These are phyloP conservation scores for Charanyca ferruginea DNA, from an alignment of 2,888 invertebrate genomes.

Conservation along the genomic window DNA sequence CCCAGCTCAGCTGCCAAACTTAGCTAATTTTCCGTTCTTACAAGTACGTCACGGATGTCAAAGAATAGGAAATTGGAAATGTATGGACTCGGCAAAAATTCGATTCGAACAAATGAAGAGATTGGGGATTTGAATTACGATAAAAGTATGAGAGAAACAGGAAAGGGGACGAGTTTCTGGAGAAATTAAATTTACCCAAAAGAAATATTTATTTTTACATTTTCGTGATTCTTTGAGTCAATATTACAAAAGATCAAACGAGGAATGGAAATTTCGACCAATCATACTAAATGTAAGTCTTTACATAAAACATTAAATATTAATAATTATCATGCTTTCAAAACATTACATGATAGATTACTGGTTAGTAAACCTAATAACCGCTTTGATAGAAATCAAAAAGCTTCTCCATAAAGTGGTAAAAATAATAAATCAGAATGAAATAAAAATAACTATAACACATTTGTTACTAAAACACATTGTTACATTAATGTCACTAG, in stretches of 20 bases:
- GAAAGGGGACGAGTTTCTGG: conserved; percentile 19
- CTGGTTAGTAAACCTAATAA: neutral
- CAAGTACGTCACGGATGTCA: conserved; percentile 43
- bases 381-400: neutral
- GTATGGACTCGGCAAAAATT: conserved; percentile 44
- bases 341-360: conserved; percentile 2
- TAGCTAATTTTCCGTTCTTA: conserved; percentile 53
- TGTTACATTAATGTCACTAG: neutral
- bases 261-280: neutral
- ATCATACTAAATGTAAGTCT: neutral
- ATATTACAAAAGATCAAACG: conserved; percentile 4
- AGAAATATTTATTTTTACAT: conserved; percentile 11
- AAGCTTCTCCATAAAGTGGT: neutral
- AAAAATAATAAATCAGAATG: neutral
- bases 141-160: conserved; percentile 19
- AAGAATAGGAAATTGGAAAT: conserved; percentile 47
- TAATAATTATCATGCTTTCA: neutral
- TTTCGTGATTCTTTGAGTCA: conserved; percentile 4
- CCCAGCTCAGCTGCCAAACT: conserved; percentile 56
- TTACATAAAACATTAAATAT: neutral
- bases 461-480: neutral
- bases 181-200: conserved; percentile 6
- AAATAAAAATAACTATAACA: neutral
- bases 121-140: conserved; percentile 26
- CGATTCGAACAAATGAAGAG: conserved; percentile 29